Conservation (phyloP, 1,140 invertebrate genomes). For the Manduca sexta region DNA sequence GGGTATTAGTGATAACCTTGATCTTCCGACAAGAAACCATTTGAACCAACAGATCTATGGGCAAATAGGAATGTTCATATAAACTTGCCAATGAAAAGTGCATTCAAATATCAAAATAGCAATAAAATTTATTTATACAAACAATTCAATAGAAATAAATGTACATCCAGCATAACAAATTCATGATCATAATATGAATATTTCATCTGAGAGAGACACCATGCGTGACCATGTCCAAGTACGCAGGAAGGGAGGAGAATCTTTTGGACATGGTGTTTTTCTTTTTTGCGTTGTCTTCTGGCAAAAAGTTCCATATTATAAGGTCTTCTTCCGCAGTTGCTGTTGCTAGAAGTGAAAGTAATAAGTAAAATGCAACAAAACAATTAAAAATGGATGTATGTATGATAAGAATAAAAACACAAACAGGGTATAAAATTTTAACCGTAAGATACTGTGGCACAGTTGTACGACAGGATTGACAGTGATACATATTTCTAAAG, state of each 20-base stretch:
- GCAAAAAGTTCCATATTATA: constrained; percentile 63
- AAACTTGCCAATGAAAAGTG: background rate
- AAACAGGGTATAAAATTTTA: too few species aligned
- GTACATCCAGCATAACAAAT: too few species aligned
- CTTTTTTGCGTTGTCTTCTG: constrained; percentile 36
- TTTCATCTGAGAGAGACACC: constrained; percentile 39
- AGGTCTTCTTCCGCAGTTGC: constrained; percentile 58
- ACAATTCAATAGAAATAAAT: constrained; percentile 4
- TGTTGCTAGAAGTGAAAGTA: constrained; percentile 38
- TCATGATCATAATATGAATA: background rate
- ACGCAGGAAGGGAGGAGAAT: constrained; percentile 39
- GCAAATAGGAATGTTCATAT: too few species aligned
- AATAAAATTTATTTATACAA: constrained; percentile 6
- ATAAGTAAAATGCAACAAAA: too few species aligned
- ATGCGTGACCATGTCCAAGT: constrained; percentile 30
- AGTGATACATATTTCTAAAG: too few species aligned
- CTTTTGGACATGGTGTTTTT: constrained; percentile 25
- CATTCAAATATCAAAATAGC: background rate
- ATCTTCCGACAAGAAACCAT: too few species aligned
- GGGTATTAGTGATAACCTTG: too few species aligned
- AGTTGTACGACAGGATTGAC: too few species aligned
- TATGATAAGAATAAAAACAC: too few species aligned
- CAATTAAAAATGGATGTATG: too few species aligned
- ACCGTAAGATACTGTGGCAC: too few species aligned
- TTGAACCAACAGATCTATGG: too few species aligned